Evolutionary conservation across 2,113 vertebrate genomes (phyloP), one percentile per base, ranked within the genome.

Genomic region (Chaetorhynchus papuensis): DNA sequence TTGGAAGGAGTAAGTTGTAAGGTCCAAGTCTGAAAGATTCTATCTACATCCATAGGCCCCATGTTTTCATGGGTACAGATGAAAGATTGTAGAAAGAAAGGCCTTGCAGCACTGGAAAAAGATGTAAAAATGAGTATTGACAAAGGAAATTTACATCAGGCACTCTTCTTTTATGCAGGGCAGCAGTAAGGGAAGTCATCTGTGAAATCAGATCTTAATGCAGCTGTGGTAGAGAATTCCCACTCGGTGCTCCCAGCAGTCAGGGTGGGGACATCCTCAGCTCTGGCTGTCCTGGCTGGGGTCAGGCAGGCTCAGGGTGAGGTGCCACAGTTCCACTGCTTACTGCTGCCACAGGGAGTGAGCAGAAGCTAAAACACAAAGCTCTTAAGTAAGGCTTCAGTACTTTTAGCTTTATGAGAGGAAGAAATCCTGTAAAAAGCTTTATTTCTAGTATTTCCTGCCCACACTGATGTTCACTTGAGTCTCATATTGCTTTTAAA

Each of bases 331-430:
- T 9, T 27, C 47, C 1, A 0, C 41, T 65, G 14, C 63, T 33
- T 1, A 0, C 53, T 83, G 37, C 69, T 77, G 45, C 9, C 3
- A 4, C 12, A 49, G 65, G 5, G 45, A 66, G 50, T 0, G 2
- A 53, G 56, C 24, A 71, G 31, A 31, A 61, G 35, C 13, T 50
- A 10, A 64, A 81, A 1, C 27, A 47, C 19, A 57, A 53, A 33
- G 7, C 42, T 85, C 52, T 87, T 19, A 23, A 33, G 3, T 12
- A 33, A 82, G 23, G 15, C 41, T 68, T 76, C 35, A 5, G 23
- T 52, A 27, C 27, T 82, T 85, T 28, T 11, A 50, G 4, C 4
- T 72, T 41, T 8, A 21, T 2, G 1, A 52, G 39, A 47, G 11
- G 33, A 63, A 90, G 13, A 47, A 63, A 72, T n/a, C 21, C 31